Percentiles rank a stretch among this genome's conserved stretches.
Conservation (phyloP, 2,888 invertebrate species). For the Coecobrya sp. region DNA sequence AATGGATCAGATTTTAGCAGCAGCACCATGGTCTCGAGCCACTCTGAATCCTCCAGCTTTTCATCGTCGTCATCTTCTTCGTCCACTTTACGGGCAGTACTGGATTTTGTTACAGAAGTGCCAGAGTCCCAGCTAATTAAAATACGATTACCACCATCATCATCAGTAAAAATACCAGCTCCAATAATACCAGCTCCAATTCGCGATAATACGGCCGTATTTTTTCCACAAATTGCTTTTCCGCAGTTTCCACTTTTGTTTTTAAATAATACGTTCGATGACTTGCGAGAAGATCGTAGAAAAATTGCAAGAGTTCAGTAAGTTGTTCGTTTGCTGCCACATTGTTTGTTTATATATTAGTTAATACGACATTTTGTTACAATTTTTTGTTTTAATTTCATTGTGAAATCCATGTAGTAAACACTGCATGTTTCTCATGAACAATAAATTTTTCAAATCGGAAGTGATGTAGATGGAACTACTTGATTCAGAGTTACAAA, state of each 20-base stretch:
- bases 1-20: neutral
- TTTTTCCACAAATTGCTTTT: neutral
- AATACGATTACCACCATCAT: neutral
- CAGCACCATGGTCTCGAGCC: too few relatives aligned
- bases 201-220: neutral
- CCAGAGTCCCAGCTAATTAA: neutral
- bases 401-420: too few relatives aligned
- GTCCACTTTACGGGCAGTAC: neutral
- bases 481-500: too few relatives aligned
- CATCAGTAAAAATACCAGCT: neutral
- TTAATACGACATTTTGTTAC: too few relatives aligned
- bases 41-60: too few relatives aligned
- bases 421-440: too few relatives aligned
- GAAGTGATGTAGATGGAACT: too few relatives aligned
- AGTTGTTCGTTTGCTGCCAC: too few relatives aligned
- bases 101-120: neutral
- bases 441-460: too few relatives aligned
- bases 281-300: neutral
- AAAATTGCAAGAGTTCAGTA: neutral
- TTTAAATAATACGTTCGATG: slow-evolving; percentile 40
- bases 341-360: too few relatives aligned
- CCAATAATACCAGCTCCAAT: neutral
- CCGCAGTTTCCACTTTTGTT: slow-evolving; percentile 8
- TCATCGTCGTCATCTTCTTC: neutral
- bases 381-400: too few relatives aligned